Evolutionary conservation across 2,888 invertebrate genomes (phyloP), one percentile per base, ranked within the genome.

Genomic region (Lasioglossum vierecki): DNA sequence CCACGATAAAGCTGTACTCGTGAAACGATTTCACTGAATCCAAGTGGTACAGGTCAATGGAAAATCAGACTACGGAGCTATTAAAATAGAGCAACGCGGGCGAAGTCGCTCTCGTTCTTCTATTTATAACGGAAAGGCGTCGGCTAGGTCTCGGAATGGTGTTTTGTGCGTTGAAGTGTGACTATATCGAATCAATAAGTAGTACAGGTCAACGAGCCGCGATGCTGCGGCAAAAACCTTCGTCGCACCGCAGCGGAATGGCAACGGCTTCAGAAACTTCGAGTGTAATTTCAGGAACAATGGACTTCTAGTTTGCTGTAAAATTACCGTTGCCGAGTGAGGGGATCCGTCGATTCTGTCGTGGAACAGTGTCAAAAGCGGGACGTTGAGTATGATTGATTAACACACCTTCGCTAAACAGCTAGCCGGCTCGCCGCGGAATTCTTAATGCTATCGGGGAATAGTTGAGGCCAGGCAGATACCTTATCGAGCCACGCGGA

Each of bases 341-440:
- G 66, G 66, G 18, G 8, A 66, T 66, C 35, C 66, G 66, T 66
- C 66, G 68, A 70, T 70, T 41, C 39, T 39, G 35, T 41, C 39
- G 68, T 2, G 22, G 22, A 9, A 11, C 68, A 41, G 18, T 39
- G 39, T 41, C n/a, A n/a, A 11, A 8, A 9, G 6, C 15, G 46
- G 46, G 18, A 35, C 73, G 35, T 68, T 15, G n/a, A 41, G 4
- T 35, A 18, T 26, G 66, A 39, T 66, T 26, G 49, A 57, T n/a
- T 70, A 70, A 75, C 70, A 75, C 70, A 76, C n/a, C 41, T n/a
- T n/a, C 13, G 57, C 26, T 49, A 63, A 76, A 53, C 35, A 15
- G 13, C 30, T 46, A 26, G 60, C 77, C 41, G 74, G 70, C 60
- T 26, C 39, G n/a, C n/a, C 18, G 49, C 35, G 26, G 39, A 70